phyloP scores from a whole-genome alignment of 2,797 vertebrate genomes.

The Brachyrhaphis roseni region DNA sequence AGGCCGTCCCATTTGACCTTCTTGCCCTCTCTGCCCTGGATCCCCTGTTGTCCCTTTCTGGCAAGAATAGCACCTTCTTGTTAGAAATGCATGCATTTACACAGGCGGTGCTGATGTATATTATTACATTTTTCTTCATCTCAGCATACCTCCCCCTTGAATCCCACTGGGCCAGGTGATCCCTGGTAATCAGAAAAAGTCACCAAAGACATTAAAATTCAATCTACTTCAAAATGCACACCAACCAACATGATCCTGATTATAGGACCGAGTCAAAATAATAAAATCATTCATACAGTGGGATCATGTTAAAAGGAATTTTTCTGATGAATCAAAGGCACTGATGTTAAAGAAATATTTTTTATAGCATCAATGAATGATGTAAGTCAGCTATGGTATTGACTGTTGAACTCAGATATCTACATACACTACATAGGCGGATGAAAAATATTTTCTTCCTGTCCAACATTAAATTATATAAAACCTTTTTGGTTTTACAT shows the following conservation, averaged over 20 bases:
- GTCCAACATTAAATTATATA: too few relatives aligned
- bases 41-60: conserved; percentile 94
- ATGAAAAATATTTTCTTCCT: neutral
- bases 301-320: neutral
- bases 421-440: neutral
- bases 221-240: neutral
- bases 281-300: neutral
- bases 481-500: neutral
- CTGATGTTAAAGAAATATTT: neutral
- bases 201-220: neutral
- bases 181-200: conserved; percentile 81
- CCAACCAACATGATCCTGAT: neutral
- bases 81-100: conserved; percentile 47
- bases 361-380: neutral
- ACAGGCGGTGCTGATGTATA: neutral
- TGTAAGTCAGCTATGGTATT: neutral
- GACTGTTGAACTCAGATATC: neutral
- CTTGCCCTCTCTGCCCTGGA: conserved; percentile 83
- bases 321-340: neutral
- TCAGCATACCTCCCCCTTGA: conserved; percentile 89
- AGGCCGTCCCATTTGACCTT: conserved; percentile 87
- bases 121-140: conserved; percentile 25
- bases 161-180: conserved; percentile 81
- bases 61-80: conserved; percentile 69
- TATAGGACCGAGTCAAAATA: neutral